phyloP scores from a whole-genome alignment of 2,888 invertebrate species.

The Monopis laevigella region DNA sequence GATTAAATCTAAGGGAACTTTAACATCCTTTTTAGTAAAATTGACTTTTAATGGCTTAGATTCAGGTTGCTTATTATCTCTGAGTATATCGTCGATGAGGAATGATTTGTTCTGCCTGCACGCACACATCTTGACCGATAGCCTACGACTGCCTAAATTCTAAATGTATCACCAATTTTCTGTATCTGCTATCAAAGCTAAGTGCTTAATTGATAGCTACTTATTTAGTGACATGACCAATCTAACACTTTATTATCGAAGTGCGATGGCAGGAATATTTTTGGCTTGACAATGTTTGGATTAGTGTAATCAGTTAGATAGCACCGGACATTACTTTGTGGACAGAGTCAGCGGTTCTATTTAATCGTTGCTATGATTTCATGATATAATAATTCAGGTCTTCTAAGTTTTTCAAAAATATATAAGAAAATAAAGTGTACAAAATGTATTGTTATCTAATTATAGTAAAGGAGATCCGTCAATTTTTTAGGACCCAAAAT shows the following conservation, averaged over 20 bases:
- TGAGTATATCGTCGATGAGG: constrained; percentile 50
- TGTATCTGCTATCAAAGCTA: constrained; percentile 31
- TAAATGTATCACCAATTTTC: constrained; percentile 30
- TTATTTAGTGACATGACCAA: constrained; percentile 37
- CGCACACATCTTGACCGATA: constrained; percentile 45
- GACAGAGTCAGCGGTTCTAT: too few relatives aligned
- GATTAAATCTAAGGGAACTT: neutral
- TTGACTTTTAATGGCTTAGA: neutral
- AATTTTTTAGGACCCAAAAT: too few relatives aligned
- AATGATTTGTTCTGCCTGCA: constrained; percentile 54
- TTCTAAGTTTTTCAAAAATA: too few relatives aligned
- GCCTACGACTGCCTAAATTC: neutral
- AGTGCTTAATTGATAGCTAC: constrained; percentile 49
- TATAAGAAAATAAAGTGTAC: too few relatives aligned
- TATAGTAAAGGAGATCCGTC: too few relatives aligned
- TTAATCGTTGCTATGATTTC: too few relatives aligned
- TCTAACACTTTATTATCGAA: neutral
- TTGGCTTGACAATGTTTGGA: neutral
- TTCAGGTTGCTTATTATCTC: constrained; percentile 22
- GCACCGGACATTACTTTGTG: too few relatives aligned
- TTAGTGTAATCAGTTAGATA: neutral
- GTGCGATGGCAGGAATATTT: too few relatives aligned
- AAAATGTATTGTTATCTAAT: too few relatives aligned
- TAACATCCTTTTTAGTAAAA: neutral
- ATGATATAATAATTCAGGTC: too few relatives aligned